Percentiles rank a stretch among this genome's conserved stretches.
Evolutionary conservation across 2,888 invertebrate genomes (phyloP).

Genomic region (Atethmia centrago): DNA sequence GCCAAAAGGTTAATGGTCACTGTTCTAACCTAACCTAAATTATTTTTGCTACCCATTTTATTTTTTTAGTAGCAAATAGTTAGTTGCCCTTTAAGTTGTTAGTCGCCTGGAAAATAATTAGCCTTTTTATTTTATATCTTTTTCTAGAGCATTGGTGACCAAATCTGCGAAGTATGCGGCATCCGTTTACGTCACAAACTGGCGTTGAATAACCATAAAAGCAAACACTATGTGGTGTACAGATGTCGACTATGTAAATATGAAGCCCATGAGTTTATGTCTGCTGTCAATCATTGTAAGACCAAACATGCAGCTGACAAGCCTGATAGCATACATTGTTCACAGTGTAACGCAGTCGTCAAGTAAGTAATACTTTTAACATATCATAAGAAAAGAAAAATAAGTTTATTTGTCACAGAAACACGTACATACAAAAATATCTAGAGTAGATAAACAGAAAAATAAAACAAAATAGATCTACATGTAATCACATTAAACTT

Average conservation of each 20-base stretch:
- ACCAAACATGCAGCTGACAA: constrained; percentile 71
- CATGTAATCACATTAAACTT: no score
- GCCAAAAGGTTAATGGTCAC: no score
- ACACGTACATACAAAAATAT: no score
- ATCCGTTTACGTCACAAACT: constrained; percentile 62
- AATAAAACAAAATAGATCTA: no score
- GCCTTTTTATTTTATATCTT: neutral
- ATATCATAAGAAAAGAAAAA: no score
- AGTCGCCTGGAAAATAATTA: no score
- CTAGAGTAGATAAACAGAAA: no score
- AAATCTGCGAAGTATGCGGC: constrained; percentile 73
- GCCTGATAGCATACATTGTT: constrained; percentile 72
- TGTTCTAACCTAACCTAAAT: no score
- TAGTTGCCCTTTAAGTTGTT: no score
- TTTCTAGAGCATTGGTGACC: constrained; percentile 71
- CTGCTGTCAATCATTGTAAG: constrained; percentile 69
- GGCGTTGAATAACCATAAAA: constrained; percentile 62
- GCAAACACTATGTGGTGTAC: constrained; percentile 71
- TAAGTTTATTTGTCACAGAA: no score
- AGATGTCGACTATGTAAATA: constrained; percentile 74
- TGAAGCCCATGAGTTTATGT: constrained; percentile 64
- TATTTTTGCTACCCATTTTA: no score
- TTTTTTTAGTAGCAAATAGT: no score
- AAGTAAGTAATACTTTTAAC: constrained; percentile 71
- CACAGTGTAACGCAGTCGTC: constrained; percentile 68